A percentile compares a stretch with the other conserved stretches of the same genome.
Conservation (phyloP, 2,113 vertebrate genomes). For the Stegastes partitus region DNA sequence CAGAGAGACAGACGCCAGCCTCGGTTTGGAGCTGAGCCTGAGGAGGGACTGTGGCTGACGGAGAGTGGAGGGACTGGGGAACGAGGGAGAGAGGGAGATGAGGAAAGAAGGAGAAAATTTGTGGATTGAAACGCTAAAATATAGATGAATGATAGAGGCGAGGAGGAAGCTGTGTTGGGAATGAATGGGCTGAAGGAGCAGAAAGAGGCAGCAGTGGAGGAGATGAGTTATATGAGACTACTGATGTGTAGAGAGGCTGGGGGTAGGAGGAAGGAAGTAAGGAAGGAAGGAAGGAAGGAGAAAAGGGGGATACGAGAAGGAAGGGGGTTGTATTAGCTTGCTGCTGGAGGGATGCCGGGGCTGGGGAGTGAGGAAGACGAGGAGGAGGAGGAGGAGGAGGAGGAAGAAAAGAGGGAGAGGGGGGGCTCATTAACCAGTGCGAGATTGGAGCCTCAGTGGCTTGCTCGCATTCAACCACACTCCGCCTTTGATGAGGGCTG, state of each 20-base stretch:
- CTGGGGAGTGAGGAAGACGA: slow-evolving; percentile 49
- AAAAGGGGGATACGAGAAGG: slow-evolving; percentile 28
- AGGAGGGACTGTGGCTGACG: slow-evolving; percentile 76
- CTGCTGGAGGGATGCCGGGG: slow-evolving; percentile 57
- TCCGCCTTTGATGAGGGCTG: slow-evolving; percentile 87
- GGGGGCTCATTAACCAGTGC: slow-evolving; percentile 85
- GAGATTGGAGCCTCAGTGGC: slow-evolving; percentile 86
- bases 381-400: slow-evolving; percentile 44
- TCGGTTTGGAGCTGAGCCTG: slow-evolving; percentile 81
- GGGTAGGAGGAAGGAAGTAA: slow-evolving; percentile 44
- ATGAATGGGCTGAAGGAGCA: slow-evolving; percentile 42
- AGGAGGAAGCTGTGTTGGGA: slow-evolving; percentile 35
- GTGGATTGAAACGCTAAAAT: slow-evolving; percentile 40
- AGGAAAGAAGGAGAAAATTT: slow-evolving; percentile 25
- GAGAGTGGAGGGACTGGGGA: slow-evolving; percentile 61
- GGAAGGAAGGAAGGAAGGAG: slow-evolving; percentile 5
- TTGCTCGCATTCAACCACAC: slow-evolving; percentile 86
- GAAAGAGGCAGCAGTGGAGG: slow-evolving; percentile 38
- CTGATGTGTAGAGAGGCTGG: slow-evolving; percentile 46
- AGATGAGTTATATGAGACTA: slow-evolving; percentile 20
- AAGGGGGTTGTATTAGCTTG: slow-evolving; percentile 48
- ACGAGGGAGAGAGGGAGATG: slow-evolving; percentile 35
- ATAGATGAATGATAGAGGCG: slow-evolving; percentile 49
- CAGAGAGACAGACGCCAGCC: slow-evolving; percentile 75
- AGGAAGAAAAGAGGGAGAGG: slow-evolving; percentile 50